A percentile compares a stretch with the other conserved stretches of the same genome.
phyloP scores from a whole-genome alignment of 1,140 invertebrate genomes.

The Bombyx mandarina region DNA sequence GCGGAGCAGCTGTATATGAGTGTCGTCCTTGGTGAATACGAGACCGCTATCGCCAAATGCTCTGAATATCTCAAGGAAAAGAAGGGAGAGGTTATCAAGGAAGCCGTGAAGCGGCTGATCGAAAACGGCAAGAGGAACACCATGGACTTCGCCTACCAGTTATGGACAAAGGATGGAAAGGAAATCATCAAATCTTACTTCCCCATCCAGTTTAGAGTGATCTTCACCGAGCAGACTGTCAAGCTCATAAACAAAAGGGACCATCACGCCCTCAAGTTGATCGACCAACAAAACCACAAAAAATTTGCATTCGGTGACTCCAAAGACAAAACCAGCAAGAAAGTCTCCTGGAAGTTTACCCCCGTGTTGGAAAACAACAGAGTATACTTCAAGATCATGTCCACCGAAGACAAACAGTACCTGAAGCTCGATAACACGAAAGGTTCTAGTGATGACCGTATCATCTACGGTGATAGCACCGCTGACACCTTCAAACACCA shows the following conservation, averaged over 20 bases:
- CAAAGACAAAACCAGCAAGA: slow-evolving; percentile 3
- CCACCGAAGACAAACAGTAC: neutral
- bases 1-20: neutral
- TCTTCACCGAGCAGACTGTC: neutral
- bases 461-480: neutral
- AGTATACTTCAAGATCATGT: slow-evolving; percentile 4
- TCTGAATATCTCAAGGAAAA: neutral
- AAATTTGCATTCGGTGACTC: neutral
- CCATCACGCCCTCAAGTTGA: neutral
- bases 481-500: slow-evolving; percentile 3
- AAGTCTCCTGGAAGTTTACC: slow-evolving; percentile 1
- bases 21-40: slow-evolving; percentile 1
- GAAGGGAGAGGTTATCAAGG: neutral
- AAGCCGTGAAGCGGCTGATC: neutral
- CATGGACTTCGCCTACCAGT: slow-evolving; percentile 3
- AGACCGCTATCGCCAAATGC: neutral
- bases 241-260: slow-evolving; percentile 4
- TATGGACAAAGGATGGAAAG: neutral
- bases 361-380: slow-evolving; percentile 1
- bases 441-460: neutral
- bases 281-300: neutral
- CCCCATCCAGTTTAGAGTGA: slow-evolving; percentile 4
- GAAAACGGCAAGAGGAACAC: neutral
- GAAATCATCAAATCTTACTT: slow-evolving; percentile 1
- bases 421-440: neutral